These are phyloP conservation scores for Idaea aversata DNA, from an alignment of 2,888 invertebrate species.

Conservation along the genomic window DNA sequence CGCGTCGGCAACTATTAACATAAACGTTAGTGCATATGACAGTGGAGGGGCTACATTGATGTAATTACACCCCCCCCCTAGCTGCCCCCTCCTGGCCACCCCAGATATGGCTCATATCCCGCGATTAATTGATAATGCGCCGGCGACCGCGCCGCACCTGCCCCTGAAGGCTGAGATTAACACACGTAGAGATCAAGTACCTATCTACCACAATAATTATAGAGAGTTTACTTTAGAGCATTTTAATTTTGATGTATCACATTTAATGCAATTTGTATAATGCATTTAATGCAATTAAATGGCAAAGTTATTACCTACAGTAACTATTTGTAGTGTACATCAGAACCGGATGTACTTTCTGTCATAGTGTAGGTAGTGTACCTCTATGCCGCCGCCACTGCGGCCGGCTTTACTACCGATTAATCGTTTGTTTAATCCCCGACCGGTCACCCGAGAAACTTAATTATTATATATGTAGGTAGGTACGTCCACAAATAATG, in stretches of 20 bases:
- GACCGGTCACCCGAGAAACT: conserved; percentile 59
- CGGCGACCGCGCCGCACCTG: conserved; percentile 56
- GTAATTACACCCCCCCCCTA: conserved; percentile 40
- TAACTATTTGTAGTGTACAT: background rate
- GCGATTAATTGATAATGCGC: conserved; percentile 61
- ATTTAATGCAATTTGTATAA: too few relatives aligned
- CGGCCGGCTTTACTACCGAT: conserved; percentile 40
- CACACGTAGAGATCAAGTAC: conserved; percentile 47
- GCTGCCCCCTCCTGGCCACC: conserved; percentile 22
- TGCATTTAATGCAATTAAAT: background rate
- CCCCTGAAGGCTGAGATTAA: conserved; percentile 68
- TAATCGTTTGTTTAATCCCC: conserved; percentile 66
- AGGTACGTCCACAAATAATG: conserved; percentile 21
- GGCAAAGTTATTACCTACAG: background rate
- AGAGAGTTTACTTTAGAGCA: too few relatives aligned
- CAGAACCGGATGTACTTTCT: background rate
- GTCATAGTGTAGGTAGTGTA: background rate
- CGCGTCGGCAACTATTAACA: conserved; percentile 42
- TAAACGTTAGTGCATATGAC: conserved; percentile 58
- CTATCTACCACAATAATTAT: background rate
- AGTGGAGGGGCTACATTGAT: conserved; percentile 32
- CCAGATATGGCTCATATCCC: conserved; percentile 48
- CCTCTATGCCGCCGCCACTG: background rate
- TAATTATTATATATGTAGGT: conserved; percentile 44
- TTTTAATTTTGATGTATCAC: too few relatives aligned